A percentile compares a stretch with the other conserved stretches of the same genome.
These are phyloP conservation scores for Cephus sareptanus DNA, from an alignment of 2,888 invertebrate species.

Conservation along the genomic window DNA sequence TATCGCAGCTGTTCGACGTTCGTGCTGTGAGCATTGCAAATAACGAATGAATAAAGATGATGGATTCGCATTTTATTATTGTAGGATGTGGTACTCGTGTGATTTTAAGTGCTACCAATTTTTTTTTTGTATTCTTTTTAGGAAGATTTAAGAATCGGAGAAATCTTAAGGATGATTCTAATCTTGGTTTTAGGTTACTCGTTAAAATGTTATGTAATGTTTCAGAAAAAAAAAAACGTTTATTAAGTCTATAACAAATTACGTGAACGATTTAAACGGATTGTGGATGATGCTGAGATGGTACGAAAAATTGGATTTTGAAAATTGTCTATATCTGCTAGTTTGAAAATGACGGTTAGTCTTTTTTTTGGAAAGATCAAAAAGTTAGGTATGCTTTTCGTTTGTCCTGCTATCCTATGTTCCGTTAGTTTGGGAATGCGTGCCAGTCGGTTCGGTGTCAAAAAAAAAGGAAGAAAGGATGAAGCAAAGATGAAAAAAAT, in stretches of 20 bases:
- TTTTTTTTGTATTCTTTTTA: background rate
- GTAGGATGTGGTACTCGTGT: background rate
- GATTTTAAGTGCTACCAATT: background rate
- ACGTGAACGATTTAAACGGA: background rate
- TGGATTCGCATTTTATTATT: background rate
- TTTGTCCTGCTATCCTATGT: background rate
- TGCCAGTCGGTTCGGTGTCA: conserved; percentile 29
- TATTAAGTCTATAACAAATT: background rate
- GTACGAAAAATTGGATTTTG: background rate
- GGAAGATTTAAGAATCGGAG: background rate
- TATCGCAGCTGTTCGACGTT: conserved; percentile 35
- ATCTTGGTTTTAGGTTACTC: background rate
- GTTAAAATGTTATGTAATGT: background rate
- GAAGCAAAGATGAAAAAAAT: conserved; percentile 31
- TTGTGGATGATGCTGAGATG: background rate
- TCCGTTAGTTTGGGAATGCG: conserved; percentile 21
- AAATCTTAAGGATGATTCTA: background rate
- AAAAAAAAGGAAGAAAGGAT: conserved; percentile 24
- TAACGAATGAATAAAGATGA: background rate
- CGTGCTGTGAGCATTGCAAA: background rate
- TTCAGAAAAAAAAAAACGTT: background rate
- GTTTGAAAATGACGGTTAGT: background rate
- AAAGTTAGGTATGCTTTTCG: background rate
- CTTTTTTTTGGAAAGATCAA: too few relatives aligned
- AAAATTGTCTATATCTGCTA: background rate